Conservation (phyloP, 1,140 invertebrate species). For the Drosophila virilis region DNA sequence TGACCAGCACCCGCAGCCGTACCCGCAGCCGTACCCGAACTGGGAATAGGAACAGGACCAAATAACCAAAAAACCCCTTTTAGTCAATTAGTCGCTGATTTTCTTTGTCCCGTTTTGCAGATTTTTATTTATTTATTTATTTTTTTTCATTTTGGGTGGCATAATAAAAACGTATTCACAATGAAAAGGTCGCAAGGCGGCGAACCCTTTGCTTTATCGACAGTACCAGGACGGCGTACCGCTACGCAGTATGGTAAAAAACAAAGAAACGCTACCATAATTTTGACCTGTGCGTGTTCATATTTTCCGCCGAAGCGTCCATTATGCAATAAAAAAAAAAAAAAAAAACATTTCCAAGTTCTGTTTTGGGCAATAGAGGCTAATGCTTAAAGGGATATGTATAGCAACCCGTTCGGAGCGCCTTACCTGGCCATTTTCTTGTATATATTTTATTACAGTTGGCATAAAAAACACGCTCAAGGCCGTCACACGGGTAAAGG, state of each 20-base stretch:
- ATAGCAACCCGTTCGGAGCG: conserved; percentile 65
- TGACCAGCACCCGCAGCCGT: background rate
- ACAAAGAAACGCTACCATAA: background rate
- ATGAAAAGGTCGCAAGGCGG: conserved; percentile 25
- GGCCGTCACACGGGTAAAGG: conserved; percentile 61
- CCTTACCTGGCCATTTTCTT: conserved; percentile 28
- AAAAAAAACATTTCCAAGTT: conserved; percentile 22
- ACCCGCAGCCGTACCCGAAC: conserved; percentile 1
- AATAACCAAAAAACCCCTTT: conserved; percentile 61
- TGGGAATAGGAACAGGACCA: conserved; percentile 3
- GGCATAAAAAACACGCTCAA: conserved; percentile 64
- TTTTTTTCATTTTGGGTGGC: conserved; percentile 30
- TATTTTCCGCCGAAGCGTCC: conserved; percentile 44
- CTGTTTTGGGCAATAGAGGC: conserved; percentile 59
- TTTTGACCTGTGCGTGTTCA: background rate
- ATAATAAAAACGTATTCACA: conserved; percentile 53
- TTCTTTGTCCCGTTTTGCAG: conserved; percentile 60
- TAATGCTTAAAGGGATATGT: conserved; percentile 21
- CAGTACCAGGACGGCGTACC: background rate
- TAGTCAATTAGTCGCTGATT: conserved; percentile 81
- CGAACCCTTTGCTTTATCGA: conserved; percentile 51
- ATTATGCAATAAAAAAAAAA: conserved; percentile 72
- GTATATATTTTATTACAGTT: background rate
- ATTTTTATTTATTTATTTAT: conserved; percentile 18
- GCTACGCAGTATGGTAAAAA: background rate